phyloP scores from a whole-genome alignment of 53 echinoderm and acorn worm species.

The Henricia sp. region DNA sequence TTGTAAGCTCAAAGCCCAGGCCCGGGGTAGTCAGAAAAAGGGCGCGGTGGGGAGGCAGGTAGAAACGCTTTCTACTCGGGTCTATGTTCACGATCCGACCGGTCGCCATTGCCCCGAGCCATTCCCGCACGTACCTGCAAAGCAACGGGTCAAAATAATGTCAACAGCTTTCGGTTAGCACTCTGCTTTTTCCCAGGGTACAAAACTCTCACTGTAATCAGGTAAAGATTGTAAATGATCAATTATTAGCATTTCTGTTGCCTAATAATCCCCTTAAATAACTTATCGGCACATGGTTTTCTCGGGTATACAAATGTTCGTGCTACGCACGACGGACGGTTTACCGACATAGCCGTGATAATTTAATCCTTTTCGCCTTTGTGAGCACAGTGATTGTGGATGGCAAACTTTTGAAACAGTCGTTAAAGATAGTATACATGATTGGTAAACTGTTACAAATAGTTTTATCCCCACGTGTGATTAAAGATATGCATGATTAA shows the following conservation, averaged over 20 bases:
- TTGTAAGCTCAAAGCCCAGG: constrained; percentile 79
- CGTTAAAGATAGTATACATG: too few relatives aligned
- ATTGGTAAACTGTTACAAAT: too few relatives aligned
- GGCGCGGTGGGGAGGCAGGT: constrained; percentile 84
- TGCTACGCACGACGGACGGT: too few relatives aligned
- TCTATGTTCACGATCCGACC: constrained; percentile 84
- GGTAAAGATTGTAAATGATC: constrained; percentile 37
- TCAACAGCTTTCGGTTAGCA: constrained; percentile 41
- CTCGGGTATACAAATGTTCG: too few relatives aligned
- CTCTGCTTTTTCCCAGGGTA: neutral
- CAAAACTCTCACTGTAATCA: neutral
- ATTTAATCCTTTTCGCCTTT: too few relatives aligned
- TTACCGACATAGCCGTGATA: too few relatives aligned
- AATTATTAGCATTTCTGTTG: neutral
- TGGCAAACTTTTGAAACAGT: too few relatives aligned
- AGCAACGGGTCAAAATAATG: constrained; percentile 13
- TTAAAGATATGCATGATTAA: too few relatives aligned
- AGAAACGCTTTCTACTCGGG: constrained; percentile 66
- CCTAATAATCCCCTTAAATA: constrained; percentile 2
- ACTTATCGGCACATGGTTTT: too few relatives aligned
- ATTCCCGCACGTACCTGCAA: constrained; percentile 94
- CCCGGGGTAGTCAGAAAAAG: constrained; percentile 82
- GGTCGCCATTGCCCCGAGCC: constrained; percentile 97
- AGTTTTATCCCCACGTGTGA: too few relatives aligned
- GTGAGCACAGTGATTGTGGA: too few relatives aligned